phyloP scores from a whole-genome alignment of 2,888 invertebrate genomes.

The Gandaritis pyraliata region DNA sequence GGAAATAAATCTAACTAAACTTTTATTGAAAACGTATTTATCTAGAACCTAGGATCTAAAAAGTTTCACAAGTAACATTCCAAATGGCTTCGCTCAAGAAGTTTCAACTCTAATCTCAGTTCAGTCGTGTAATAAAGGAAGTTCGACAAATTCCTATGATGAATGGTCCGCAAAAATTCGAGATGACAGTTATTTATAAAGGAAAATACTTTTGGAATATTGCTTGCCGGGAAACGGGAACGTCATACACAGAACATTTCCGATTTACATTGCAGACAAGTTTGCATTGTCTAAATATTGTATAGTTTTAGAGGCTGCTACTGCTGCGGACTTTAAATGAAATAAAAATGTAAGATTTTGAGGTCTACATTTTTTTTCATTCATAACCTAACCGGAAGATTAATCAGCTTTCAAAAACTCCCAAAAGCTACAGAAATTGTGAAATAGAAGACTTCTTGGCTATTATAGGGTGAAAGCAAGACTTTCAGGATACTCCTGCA shows the following conservation, averaged over 20 bases:
- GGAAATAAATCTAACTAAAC: background rate
- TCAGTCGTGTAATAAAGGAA: slow-evolving; percentile 4
- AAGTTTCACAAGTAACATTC: background rate
- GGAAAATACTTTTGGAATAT: slow-evolving; percentile 9
- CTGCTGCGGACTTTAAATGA: too few relatives aligned
- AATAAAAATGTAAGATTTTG: too few relatives aligned
- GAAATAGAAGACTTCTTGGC: too few relatives aligned
- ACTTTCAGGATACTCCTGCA: too few relatives aligned
- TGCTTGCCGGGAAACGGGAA: background rate
- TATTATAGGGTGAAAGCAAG: too few relatives aligned
- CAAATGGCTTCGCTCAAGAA: slow-evolving; percentile 1
- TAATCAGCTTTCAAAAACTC: too few relatives aligned
- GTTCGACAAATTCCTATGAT: slow-evolving; percentile 5
- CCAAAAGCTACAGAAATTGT: too few relatives aligned
- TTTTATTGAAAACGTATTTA: background rate
- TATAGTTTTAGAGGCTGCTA: too few relatives aligned
- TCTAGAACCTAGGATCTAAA: background rate
- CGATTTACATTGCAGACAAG: background rate
- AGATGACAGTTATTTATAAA: slow-evolving; percentile 12
- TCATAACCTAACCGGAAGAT: too few relatives aligned
- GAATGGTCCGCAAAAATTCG: background rate
- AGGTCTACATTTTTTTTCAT: too few relatives aligned
- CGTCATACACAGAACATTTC: slow-evolving; percentile 9
- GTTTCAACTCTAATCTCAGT: slow-evolving; percentile 4
- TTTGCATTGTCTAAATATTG: too few relatives aligned